phyloP scores from a whole-genome alignment of 2,888 invertebrate genomes.

The Catocala fraxini region DNA sequence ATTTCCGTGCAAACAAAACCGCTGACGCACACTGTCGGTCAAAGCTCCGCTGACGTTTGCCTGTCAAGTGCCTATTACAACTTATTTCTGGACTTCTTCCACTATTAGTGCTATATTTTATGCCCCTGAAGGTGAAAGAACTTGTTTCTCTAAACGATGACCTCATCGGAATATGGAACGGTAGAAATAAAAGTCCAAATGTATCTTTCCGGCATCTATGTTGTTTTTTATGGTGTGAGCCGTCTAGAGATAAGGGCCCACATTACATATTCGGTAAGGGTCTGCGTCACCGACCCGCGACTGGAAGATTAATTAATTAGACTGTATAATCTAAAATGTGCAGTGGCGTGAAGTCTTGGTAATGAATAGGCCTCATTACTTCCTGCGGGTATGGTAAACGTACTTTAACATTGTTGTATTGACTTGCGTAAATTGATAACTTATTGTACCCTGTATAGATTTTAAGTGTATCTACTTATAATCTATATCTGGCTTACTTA shows the following conservation, averaged over 20 bases:
- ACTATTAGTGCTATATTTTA: constrained; percentile 41
- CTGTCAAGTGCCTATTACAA: constrained; percentile 52
- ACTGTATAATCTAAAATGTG: constrained; percentile 18
- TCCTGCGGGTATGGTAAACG: neutral
- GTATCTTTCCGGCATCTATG: constrained; percentile 5
- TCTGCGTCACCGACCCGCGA: constrained; percentile 13
- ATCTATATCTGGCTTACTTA: no score
- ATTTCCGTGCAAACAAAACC: constrained; percentile 67
- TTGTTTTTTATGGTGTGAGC: constrained; percentile 10
- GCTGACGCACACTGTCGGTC: constrained; percentile 59
- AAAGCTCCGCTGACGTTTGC: constrained; percentile 64
- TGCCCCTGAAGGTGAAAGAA: constrained; percentile 49
- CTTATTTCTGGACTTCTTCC: constrained; percentile 52
- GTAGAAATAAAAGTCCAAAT: constrained; percentile 10
- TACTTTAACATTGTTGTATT: no score
- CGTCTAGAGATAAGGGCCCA: constrained; percentile 12
- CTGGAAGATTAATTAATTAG: constrained; percentile 17
- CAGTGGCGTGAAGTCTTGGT: constrained; percentile 4
- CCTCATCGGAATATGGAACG: constrained; percentile 7
- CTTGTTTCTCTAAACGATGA: constrained; percentile 23
- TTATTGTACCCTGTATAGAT: no score
- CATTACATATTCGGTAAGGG: constrained; percentile 17
- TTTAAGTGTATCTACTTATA: no score
- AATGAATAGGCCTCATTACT: constrained; percentile 9
- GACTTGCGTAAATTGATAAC: no score